phyloP scores from a whole-genome alignment of 2,797 vertebrate species.

The Tiaroga cobitis region DNA sequence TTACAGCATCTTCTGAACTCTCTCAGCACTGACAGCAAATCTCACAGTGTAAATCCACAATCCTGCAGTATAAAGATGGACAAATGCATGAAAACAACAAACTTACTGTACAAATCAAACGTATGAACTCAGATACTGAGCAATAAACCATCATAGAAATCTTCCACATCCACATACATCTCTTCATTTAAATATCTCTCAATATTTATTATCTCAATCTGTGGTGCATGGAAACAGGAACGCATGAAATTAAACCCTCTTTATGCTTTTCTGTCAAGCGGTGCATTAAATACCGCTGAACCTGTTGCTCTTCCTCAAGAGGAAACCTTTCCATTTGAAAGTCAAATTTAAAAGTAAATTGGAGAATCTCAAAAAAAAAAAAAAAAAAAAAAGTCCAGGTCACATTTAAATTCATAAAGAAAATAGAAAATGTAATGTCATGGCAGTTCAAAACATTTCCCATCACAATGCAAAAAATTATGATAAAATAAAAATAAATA shows the following conservation, averaged over 20 bases:
- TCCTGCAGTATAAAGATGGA: slow-evolving; percentile 67
- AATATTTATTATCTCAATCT: slow-evolving; percentile 48
- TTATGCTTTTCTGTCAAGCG: background rate
- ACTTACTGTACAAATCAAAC: slow-evolving; percentile 62
- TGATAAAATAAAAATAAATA: background rate
- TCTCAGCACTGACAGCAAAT: slow-evolving; percentile 45
- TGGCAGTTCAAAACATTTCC: slow-evolving; percentile 40
- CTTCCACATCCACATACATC: slow-evolving; percentile 72
- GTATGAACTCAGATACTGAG: slow-evolving; percentile 91
- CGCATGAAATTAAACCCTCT: background rate
- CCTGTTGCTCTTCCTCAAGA: background rate
- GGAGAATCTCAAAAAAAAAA: background rate
- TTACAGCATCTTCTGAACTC: slow-evolving; percentile 33
- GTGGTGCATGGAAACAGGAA: slow-evolving; percentile 54
- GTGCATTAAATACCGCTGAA: background rate
- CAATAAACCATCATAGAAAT: slow-evolving; percentile 61
- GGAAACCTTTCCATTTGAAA: background rate
- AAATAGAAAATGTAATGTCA: background rate
- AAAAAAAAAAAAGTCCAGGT: background rate
- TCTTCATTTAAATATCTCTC: slow-evolving; percentile 74
- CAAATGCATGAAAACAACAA: slow-evolving; percentile 72
- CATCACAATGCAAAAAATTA: background rate
- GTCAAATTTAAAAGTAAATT: background rate
- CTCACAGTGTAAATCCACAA: slow-evolving; percentile 72
- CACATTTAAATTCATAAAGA: slow-evolving; percentile 14